These are phyloP conservation scores for Artibeus lituratus DNA, from an alignment of 2,797 vertebrate genomes.

Conservation along the genomic window DNA sequence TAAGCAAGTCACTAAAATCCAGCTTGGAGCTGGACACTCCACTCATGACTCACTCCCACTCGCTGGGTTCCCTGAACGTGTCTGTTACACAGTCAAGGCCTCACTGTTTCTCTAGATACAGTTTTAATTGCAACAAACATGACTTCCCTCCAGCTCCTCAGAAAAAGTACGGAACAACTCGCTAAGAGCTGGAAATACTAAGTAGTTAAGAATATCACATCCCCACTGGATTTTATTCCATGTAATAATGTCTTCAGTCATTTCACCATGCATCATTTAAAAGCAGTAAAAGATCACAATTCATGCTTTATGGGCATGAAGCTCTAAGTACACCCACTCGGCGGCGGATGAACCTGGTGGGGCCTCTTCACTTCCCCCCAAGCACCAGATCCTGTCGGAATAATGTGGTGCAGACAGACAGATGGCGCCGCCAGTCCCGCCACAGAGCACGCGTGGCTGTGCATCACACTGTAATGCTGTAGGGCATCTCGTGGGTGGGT, in stretches of 20 bases:
- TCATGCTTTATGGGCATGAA: neutral
- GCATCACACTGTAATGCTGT: neutral
- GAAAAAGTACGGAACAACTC: neutral
- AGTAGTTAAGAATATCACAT: neutral
- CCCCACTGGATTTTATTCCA: neutral
- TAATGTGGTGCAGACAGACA: slow-evolving; percentile 31
- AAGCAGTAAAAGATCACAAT: slow-evolving; percentile 20
- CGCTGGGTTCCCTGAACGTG: neutral
- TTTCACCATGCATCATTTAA: slow-evolving; percentile 52
- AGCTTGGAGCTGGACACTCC: neutral
- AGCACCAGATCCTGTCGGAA: neutral
- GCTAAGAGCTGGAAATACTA: neutral
- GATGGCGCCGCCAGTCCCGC: neutral
- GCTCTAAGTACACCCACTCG: neutral
- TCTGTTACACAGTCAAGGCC: neutral
- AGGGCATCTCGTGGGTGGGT: neutral
- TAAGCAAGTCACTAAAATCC: neutral
- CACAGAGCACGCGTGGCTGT: neutral
- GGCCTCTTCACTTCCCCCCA: neutral
- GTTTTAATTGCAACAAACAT: neutral
- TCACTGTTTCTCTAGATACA: neutral
- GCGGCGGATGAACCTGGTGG: neutral
- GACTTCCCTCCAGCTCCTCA: neutral
- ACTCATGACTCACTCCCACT: neutral
- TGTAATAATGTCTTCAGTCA: slow-evolving; percentile 44